Evolutionary conservation across 2,113 vertebrate genomes (phyloP), one percentile per base, ranked within the genome.

Genomic region (Nesogale talazaci): DNA sequence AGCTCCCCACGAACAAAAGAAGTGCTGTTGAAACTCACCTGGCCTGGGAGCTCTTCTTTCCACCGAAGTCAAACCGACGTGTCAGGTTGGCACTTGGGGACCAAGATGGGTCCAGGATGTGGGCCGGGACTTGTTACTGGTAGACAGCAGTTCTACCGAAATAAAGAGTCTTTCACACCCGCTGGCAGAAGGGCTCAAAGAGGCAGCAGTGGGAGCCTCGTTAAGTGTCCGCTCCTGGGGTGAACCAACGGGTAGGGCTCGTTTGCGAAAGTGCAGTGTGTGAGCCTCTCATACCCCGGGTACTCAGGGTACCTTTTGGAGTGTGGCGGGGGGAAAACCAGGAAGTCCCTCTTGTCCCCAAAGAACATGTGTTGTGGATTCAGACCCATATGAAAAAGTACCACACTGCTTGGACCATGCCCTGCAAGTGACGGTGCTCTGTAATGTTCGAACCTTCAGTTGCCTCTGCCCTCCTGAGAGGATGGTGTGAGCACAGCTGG

Each of bases 31-130:
- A 97, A 88, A 75, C 90, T 96, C 75, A 11, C 97, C 97, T 98
- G 97, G 95, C 94, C 96, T 97, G 93, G 94, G 96, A 97, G 97
- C 94, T 95, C 95, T 12, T 96, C 95, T 97, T 97, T 97, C 97
- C 93, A 67, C 74, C 95, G 96, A 90, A 96, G 94, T 90, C 96
- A 96, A 97, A 96, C 93, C 93, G 46, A 52, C 46, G 94, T 89
- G 42, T 83, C 86, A 95, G 46, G 5, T 96, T 94, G 20, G 95
- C 86, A 95, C 72, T 9, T 42, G 34, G 69, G 40, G 87, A 88
- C 95, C 91, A 67, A 88, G 91, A 94, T 80, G 85, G 80, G 70
- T 83, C 70, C 52, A 34, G 79, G 77, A 40, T 88, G 79, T 72
- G 90, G 90, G 95, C 84, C 36, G 70, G 94, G 92, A 96, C 90